These are phyloP conservation scores for Deilephila elpenor DNA, from an alignment of 2,888 invertebrate species.

Conservation along the genomic window DNA sequence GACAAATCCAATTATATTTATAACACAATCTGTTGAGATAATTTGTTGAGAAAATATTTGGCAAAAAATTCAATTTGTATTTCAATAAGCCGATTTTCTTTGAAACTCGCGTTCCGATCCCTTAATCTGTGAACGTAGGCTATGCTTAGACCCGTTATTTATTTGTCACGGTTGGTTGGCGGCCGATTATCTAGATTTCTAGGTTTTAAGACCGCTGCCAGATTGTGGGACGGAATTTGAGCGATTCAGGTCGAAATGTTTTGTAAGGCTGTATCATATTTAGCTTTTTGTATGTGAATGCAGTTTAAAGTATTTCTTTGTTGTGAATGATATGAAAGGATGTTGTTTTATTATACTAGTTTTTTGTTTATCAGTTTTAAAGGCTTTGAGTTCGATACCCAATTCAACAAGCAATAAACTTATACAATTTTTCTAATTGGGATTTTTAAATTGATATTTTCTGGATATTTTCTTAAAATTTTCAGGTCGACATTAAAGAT, in stretches of 20 bases:
- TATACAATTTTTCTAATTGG: no score
- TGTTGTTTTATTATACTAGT: no score
- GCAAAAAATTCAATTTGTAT: background rate
- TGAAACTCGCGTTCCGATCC: background rate
- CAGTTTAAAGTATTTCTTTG: background rate
- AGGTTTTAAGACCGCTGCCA: background rate
- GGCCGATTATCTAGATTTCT: background rate
- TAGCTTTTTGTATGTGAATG: background rate
- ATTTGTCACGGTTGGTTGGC: background rate
- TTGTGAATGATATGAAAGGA: background rate
- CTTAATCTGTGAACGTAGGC: conserved; percentile 7
- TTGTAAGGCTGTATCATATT: background rate
- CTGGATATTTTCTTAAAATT: no score
- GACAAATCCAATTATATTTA: no score
- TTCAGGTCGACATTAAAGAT: no score
- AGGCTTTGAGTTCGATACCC: no score
- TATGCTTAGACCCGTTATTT: background rate
- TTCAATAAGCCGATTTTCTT: conserved; percentile 2
- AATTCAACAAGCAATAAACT: no score
- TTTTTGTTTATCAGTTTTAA: no score
- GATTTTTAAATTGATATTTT: no score
- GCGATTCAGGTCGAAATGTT: background rate
- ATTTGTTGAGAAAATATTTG: no score
- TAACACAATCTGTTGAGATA: no score
- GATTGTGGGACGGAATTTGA: background rate